Evolutionary conservation across 1,140 invertebrate genomes (phyloP).

Genomic region (Drosophila auraria): DNA sequence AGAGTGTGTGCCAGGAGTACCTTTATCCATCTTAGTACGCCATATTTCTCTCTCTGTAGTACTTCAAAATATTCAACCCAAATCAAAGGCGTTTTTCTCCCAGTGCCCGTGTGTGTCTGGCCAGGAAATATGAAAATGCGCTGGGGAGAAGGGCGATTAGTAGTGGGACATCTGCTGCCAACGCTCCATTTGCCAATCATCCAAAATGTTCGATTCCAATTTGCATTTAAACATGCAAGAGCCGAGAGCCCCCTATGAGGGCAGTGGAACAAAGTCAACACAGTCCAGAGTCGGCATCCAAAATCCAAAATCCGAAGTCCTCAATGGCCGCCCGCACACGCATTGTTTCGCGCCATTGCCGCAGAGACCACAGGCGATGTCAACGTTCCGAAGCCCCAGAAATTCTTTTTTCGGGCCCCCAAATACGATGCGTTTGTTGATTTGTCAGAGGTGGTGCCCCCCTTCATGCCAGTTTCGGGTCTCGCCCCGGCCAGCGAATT

Average conservation of each 20-base stretch:
- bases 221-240: constrained; percentile 47
- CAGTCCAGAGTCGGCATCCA: background rate
- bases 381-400: constrained; percentile 24
- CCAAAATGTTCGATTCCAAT: constrained; percentile 48
- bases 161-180: constrained; percentile 11
- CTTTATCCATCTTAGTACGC: too few species aligned
- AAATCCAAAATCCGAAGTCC: constrained; percentile 34
- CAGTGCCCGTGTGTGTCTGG: background rate
- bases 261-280: constrained; percentile 21
- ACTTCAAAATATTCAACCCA: background rate
- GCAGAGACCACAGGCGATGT: constrained; percentile 41
- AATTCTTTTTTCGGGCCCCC: constrained; percentile 35
- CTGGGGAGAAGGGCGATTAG: constrained; percentile 1
- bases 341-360: constrained; percentile 38
- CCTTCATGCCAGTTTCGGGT: background rate
- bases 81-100: background rate
- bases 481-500: constrained; percentile 19
- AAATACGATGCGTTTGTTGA: constrained; percentile 51
- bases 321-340: constrained; percentile 17
- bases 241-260: constrained; percentile 20
- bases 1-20: too few species aligned
- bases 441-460: constrained; percentile 13
- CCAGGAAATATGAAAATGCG: constrained; percentile 36
- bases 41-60: too few species aligned
- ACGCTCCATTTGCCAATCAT: constrained; percentile 39